phyloP scores from a whole-genome alignment of 2,888 invertebrate genomes.

The Incurvaria masculella region DNA sequence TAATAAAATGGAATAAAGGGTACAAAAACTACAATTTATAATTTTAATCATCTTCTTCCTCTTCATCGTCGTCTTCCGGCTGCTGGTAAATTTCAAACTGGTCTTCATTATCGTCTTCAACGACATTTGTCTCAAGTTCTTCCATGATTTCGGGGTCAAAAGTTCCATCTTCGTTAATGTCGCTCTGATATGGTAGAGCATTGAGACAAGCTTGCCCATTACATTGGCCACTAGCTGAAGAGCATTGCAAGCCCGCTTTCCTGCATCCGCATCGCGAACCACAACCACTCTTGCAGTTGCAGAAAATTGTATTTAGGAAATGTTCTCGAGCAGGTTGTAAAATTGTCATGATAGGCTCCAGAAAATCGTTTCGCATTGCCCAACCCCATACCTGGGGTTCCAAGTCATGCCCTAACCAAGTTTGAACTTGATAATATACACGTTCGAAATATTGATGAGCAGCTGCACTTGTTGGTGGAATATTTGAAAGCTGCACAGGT shows the following conservation, averaged over 20 bases:
- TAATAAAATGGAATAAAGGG: constrained; percentile 11
- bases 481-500: constrained; percentile 24
- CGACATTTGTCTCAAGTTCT: constrained; percentile 18
- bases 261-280: too few relatives aligned
- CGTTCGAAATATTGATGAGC: constrained; percentile 23
- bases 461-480: constrained; percentile 26
- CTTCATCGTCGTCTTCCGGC: constrained; percentile 16
- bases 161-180: constrained; percentile 15
- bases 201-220: too few relatives aligned
- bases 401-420: constrained; percentile 20
- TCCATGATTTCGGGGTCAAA: constrained; percentile 18
- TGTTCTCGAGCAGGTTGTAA: too few relatives aligned
- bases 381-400: constrained; percentile 21
- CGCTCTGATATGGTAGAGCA: constrained; percentile 6
- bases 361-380: constrained; percentile 20
- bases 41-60: constrained; percentile 16
- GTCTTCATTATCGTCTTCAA: constrained; percentile 17
- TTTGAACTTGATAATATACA: constrained; percentile 20
- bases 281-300: too few relatives aligned
- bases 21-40: constrained; percentile 14
- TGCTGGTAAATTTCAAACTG: constrained; percentile 17
- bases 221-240: too few relatives aligned
- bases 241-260: too few relatives aligned
- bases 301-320: too few relatives aligned
- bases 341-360: too few relatives aligned